Evolutionary conservation across 2,113 vertebrate species (phyloP).

Genomic region (Dinomys branickii): DNA sequence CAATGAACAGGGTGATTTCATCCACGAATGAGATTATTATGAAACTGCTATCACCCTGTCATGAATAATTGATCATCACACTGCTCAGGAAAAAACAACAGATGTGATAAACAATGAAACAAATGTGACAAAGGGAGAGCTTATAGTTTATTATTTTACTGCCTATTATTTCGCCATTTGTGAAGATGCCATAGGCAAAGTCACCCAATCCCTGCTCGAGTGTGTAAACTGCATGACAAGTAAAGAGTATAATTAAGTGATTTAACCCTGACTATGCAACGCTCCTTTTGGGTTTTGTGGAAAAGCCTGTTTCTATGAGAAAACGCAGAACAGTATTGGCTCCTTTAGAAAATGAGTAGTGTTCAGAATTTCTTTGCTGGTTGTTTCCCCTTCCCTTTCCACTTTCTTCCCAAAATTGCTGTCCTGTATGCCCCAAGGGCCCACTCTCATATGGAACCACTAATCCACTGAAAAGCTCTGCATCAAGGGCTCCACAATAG

Average conservation of each 20-base stretch:
- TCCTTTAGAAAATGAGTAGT: not conserved
- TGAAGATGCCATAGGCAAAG: conserved; percentile 63
- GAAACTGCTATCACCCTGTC: conserved; percentile 73
- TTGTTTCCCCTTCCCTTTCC: not conserved
- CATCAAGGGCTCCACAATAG: not conserved
- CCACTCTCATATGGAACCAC: not conserved
- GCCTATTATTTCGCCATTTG: conserved; percentile 74
- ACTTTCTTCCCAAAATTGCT: not conserved
- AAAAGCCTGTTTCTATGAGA: conserved; percentile 26
- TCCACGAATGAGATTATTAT: conserved; percentile 74
- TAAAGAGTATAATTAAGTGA: conserved; percentile 75
- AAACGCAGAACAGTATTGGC: not conserved
- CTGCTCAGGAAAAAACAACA: conserved; percentile 35
- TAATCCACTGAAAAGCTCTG: not conserved
- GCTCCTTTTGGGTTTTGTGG: conserved; percentile 28
- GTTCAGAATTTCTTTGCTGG: not conserved
- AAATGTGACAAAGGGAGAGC: conserved; percentile 56
- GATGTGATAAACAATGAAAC: conserved; percentile 76
- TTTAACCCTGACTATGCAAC: conserved; percentile 62
- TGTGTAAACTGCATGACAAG: conserved; percentile 55
- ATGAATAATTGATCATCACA: conserved; percentile 81
- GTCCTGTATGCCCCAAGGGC: not conserved
- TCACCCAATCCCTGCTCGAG: not conserved
- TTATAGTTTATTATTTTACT: conserved; percentile 73
- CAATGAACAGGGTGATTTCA: conserved; percentile 69